Evolutionary conservation across 2,888 invertebrate genomes (phyloP), one percentile per base, ranked within the genome.

Genomic region (Lasioglossum calceatum): DNA sequence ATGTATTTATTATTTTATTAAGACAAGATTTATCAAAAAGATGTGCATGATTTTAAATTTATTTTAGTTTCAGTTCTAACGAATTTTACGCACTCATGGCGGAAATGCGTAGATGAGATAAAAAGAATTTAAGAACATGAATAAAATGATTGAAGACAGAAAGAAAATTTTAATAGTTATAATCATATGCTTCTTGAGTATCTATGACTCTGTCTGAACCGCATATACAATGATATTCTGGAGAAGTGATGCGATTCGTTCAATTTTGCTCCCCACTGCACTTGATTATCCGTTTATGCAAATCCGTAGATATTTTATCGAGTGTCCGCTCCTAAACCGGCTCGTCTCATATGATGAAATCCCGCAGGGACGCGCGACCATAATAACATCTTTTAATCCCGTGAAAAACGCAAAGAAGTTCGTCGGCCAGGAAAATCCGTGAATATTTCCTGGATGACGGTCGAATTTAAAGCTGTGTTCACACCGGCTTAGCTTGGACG

Each of bases 401-500:
- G 19, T 64, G 61, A 47, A 67, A 50, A 76, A 76, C 47, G 64
- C n/a, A 12, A 27, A 14, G 42, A 23, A 32, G 64, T 74, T 73
- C 79, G 64, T 36, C 39, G 58, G 39, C 16, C 27, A 32, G 36
- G 47, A 8, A 84, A 50, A 78, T 70, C 71, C 67, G 77, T 32
- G 85, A 77, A 80, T 78, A 86, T 76, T 77, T 74, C 39, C 58
- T 39, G 36, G 12, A 61, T 71, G 70, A 79, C 77, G 81, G 54
- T 71, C 80, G 81, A 78, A 71, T 73, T 80, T 82, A 67, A 67
- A 36, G 36, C 67, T 36, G 19, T 36, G 36, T 10, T 36, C 67
- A 67, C 67, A 67, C 10, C 36, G 32, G 36, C 67, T 67, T 64
- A 32, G 14, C 8, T 1, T 23, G 19, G 67, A 16, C 36, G 36